These are phyloP conservation scores for Prenolepis imparis DNA, from an alignment of 2,888 invertebrate genomes.

Conservation along the genomic window DNA sequence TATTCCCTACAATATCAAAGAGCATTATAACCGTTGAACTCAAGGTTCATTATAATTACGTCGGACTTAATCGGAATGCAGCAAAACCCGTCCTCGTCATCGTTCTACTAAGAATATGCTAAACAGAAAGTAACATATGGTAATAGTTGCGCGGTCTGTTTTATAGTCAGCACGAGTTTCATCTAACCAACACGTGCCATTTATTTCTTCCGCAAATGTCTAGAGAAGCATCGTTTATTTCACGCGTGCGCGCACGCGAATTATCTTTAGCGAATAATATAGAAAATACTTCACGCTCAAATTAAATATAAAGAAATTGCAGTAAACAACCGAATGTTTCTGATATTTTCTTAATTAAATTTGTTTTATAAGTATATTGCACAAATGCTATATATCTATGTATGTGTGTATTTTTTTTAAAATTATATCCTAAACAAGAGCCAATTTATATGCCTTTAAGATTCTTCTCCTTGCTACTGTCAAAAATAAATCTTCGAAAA, in stretches of 20 bases:
- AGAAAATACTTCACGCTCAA: not conserved
- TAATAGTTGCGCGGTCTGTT: conserved; percentile 52
- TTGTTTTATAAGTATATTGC: not conserved
- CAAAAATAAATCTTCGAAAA: conserved; percentile 65
- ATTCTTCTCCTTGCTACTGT: not conserved
- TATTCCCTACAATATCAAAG: conserved; percentile 68
- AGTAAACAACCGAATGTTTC: not conserved
- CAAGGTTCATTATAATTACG: conserved; percentile 77
- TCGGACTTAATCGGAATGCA: conserved; percentile 73
- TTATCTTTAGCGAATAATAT: not conserved
- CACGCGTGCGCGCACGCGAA: not conserved
- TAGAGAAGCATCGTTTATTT: conserved; percentile 7
- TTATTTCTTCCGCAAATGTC: conserved; percentile 60
- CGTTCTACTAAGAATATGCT: conserved; percentile 64
- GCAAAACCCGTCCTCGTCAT: conserved; percentile 68
- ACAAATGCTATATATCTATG: not conserved
- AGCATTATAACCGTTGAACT: conserved; percentile 65
- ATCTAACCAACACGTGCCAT: conserved; percentile 57
- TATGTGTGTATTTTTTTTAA: not conserved
- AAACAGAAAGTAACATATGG: conserved; percentile 56
- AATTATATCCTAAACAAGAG: not conserved
- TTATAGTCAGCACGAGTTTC: conserved; percentile 30
- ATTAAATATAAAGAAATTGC: not conserved
- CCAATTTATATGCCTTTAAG: not conserved
- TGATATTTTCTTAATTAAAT: not conserved